These are phyloP conservation scores for Balaeniceps rex DNA, from an alignment of 2,113 vertebrate genomes.

Conservation along the genomic window DNA sequence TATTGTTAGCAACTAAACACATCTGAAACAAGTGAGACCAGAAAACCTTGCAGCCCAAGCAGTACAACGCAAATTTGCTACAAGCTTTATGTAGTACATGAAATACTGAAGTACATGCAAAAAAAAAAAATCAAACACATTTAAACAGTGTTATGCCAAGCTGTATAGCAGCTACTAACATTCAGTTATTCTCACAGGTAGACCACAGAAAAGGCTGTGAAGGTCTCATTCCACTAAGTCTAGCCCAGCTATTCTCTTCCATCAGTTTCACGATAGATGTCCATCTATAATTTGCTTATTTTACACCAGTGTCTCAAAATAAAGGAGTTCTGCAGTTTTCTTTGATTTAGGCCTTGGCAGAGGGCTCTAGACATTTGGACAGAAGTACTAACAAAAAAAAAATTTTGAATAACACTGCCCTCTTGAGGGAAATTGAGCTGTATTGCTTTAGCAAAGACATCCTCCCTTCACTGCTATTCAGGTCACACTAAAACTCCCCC, in stretches of 20 bases:
- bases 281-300: not conserved
- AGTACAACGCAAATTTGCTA: not conserved
- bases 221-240: not conserved
- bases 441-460: not conserved
- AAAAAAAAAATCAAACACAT: not conserved
- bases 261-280: not conserved
- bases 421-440: not conserved
- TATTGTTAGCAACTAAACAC: not conserved
- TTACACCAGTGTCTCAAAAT: not conserved
- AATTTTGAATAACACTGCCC: not conserved
- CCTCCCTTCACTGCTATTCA: not conserved
- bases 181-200: not conserved
- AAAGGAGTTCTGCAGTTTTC: not conserved
- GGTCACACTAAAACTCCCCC: not conserved
- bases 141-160: not conserved
- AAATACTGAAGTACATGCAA: not conserved
- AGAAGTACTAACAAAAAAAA: not conserved
- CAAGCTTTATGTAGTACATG: not conserved
- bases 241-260: not conserved
- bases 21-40: not conserved
- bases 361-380: not conserved
- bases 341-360: not conserved
- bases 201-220: not conserved
- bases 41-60: not conserved
- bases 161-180: not conserved